phyloP scores from a whole-genome alignment of 2,888 invertebrate genomes.

The Orgyia antiqua region DNA sequence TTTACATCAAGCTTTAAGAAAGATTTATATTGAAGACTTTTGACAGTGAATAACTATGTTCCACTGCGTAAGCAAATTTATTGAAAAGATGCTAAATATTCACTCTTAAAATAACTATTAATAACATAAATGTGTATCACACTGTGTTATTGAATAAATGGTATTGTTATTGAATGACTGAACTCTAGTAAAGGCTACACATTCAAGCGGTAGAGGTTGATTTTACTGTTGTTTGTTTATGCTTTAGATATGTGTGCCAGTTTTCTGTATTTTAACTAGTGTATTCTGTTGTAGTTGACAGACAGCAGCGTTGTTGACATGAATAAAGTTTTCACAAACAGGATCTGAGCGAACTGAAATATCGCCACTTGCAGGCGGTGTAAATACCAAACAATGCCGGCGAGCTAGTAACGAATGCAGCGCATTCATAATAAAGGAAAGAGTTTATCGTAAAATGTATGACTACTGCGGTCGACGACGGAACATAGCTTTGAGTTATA shows the following conservation, averaged over 20 bases:
- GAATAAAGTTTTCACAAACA: constrained; percentile 64
- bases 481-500: constrained; percentile 8
- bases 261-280: constrained; percentile 35
- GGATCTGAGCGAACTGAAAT: constrained; percentile 43
- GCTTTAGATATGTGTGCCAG: constrained; percentile 25
- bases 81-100: no score
- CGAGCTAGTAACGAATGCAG: constrained; percentile 36
- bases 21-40: no score
- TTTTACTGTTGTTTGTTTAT: constrained; percentile 22
- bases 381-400: constrained; percentile 35
- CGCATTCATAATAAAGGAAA: constrained; percentile 33
- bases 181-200: constrained; percentile 21
- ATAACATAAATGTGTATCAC: no score
- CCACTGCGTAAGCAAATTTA: no score
- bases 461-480: constrained; percentile 17
- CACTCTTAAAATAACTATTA: no score
- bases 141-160: no score
- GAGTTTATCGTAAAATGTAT: constrained; percentile 32
- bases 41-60: no score
- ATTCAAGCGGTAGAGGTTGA: constrained; percentile 18
- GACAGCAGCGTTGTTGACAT: constrained; percentile 51
- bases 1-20: no score
- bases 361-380: constrained; percentile 65
- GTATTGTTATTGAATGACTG: no score
- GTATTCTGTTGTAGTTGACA: constrained; percentile 44